phyloP scores from a whole-genome alignment of 1,140 invertebrate genomes.

The Onthophagus taurus region DNA sequence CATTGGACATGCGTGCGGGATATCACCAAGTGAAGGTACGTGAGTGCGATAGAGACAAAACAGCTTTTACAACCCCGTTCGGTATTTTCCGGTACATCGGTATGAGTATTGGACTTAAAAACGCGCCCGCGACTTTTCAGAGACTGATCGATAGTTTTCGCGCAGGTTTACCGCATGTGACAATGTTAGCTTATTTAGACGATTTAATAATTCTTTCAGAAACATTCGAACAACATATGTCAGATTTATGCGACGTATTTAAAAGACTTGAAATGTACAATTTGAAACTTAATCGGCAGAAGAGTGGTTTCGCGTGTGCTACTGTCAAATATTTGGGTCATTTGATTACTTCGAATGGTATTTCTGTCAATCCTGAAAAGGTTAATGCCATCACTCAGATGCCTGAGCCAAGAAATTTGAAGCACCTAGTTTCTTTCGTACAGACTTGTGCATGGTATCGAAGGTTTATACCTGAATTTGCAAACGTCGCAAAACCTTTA shows the following conservation, averaged over 20 bases:
- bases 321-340: no score
- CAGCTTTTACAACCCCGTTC: constrained; percentile 36
- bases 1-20: constrained; percentile 8
- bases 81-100: constrained; percentile 35
- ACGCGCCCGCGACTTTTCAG: constrained; percentile 36
- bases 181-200: constrained; percentile 34
- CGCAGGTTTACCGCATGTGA: constrained; percentile 21
- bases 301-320: no score
- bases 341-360: no score
- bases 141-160: no score
- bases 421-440: constrained; percentile 25
- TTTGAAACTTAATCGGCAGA: no score
- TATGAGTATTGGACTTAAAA: constrained; percentile 39
- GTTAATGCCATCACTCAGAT: no score
- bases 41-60: constrained; percentile 27
- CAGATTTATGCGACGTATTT: no score
- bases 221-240: no score
- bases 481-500: constrained; percentile 28
- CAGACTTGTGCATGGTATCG: constrained; percentile 22
- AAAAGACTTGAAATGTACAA: no score
- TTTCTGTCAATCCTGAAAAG: no score
- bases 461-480: constrained; percentile 1
- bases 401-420: no score
- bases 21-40: constrained; percentile 3
- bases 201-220: no score